Conservation (phyloP, 1,140 invertebrate species). For the Trypoxylus dichotomus region DNA sequence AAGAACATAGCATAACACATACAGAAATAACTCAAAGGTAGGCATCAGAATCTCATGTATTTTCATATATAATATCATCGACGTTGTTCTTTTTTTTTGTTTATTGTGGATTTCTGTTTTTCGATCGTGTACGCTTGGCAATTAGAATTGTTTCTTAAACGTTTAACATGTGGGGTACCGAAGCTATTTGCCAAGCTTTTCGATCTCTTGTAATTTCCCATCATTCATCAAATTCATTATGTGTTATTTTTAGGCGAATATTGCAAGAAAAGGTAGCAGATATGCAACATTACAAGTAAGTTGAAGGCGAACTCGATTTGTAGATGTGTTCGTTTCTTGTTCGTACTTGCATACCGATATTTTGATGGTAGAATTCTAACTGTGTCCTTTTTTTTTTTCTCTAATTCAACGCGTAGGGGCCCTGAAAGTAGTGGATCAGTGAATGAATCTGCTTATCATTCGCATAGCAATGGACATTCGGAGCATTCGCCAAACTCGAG, state of each 20-base stretch:
- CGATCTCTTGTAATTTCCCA: constrained; percentile 23
- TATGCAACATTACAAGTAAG: constrained; percentile 71
- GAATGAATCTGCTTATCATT: constrained; percentile 50
- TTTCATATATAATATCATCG: no score
- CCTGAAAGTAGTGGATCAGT: constrained; percentile 47
- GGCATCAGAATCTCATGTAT: constrained; percentile 43
- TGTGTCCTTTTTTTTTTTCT: not conserved
- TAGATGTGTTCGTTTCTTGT: constrained; percentile 37
- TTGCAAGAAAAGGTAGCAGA: constrained; percentile 66
- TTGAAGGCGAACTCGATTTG: constrained; percentile 36
- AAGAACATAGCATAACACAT: constrained; percentile 69
- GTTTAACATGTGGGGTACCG: no score
- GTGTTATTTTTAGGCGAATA: constrained; percentile 61
- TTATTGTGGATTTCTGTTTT: not conserved
- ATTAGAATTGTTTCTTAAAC: constrained; percentile 25
- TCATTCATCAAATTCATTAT: constrained; percentile 45
- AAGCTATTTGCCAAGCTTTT: no score
- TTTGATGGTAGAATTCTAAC: not conserved
- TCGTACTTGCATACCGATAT: not conserved
- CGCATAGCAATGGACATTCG: constrained; percentile 56
- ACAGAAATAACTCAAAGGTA: constrained; percentile 71
- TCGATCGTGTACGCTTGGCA: not conserved
- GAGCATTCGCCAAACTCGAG: constrained; percentile 57
- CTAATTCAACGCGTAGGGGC: constrained; percentile 39
- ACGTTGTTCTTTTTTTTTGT: constrained; percentile 14